Conservation (phyloP, 2,888 invertebrate species). For the Eretmocerus hayati region DNA sequence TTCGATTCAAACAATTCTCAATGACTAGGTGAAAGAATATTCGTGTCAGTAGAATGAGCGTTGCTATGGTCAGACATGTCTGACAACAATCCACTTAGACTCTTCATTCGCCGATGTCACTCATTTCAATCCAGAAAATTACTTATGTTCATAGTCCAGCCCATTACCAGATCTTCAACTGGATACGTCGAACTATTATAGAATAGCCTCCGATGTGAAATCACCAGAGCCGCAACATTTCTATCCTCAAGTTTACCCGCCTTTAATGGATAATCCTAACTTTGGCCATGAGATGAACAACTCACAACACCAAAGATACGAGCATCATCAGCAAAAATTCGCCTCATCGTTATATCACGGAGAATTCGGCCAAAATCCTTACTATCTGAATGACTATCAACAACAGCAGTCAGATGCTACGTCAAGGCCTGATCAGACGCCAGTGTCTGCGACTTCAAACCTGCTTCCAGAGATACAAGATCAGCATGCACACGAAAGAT, state of each 20-base stretch:
- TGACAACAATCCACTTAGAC: too few relatives aligned
- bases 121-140: too few relatives aligned
- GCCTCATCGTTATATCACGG: constrained; percentile 12
- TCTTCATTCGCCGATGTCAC: too few relatives aligned
- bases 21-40: too few relatives aligned
- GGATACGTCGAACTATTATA: constrained; percentile 6
- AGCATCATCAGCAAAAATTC: neutral
- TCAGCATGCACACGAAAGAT: too few relatives aligned
- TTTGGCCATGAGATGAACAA: too few relatives aligned
- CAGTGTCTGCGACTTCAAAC: neutral
- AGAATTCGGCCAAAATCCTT: constrained; percentile 6
- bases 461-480: constrained; percentile 16
- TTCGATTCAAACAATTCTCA: too few relatives aligned
- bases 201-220: neutral
- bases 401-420: constrained; percentile 5
- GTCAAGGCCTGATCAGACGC: constrained; percentile 2
- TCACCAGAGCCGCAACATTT: constrained; percentile 13
- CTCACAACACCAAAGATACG: too few relatives aligned
- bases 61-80: too few relatives aligned
- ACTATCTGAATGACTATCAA: constrained; percentile 13
- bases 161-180: constrained; percentile 6
- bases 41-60: too few relatives aligned
- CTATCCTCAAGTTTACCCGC: constrained; percentile 13
- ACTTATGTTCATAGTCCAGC: too few relatives aligned
- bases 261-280: too few relatives aligned